phyloP scores from a whole-genome alignment of 1,140 invertebrate species.

The Bradysia coprophila region DNA sequence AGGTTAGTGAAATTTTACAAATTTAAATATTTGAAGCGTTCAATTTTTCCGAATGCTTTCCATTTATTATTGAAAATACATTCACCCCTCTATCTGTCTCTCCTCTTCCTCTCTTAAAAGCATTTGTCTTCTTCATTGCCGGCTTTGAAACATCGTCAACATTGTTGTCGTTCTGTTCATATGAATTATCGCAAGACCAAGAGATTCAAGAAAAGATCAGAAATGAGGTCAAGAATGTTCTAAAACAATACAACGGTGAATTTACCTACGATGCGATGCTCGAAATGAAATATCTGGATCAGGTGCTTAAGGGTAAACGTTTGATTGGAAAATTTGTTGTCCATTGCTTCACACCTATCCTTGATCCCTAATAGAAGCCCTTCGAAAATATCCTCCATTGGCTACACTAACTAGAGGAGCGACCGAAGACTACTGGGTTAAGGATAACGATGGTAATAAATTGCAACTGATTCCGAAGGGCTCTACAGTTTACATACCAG shows the following conservation, averaged over 20 bases:
- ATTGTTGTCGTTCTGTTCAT: conserved; percentile 21
- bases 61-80: background rate
- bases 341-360: background rate
- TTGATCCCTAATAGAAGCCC: conserved; percentile 2
- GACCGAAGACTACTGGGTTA: conserved; percentile 15
- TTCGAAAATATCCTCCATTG: conserved; percentile 17
- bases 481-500: conserved; percentile 16
- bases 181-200: conserved; percentile 27
- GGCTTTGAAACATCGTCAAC: conserved; percentile 33
- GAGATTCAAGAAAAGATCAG: conserved; percentile 28
- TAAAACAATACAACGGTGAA: conserved; percentile 11
- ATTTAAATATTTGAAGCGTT: background rate
- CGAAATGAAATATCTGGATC: conserved; percentile 20
- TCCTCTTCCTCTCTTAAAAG: too few relatives aligned
- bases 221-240: conserved; percentile 25
- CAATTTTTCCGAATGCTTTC: background rate
- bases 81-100: conserved; percentile 1
- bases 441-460: conserved; percentile 11
- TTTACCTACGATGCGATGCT: conserved; percentile 16
- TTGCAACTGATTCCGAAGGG: conserved; percentile 16
- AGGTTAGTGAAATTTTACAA: background rate
- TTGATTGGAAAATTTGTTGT: background rate
- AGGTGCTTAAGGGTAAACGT: conserved; percentile 2
- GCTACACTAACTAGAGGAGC: conserved; percentile 7
- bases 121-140: conserved; percentile 11